Evolutionary conservation across 2,113 vertebrate genomes (phyloP), one percentile per base, ranked within the genome.

Genomic region (Oncorhynchus gorbuscha): DNA sequence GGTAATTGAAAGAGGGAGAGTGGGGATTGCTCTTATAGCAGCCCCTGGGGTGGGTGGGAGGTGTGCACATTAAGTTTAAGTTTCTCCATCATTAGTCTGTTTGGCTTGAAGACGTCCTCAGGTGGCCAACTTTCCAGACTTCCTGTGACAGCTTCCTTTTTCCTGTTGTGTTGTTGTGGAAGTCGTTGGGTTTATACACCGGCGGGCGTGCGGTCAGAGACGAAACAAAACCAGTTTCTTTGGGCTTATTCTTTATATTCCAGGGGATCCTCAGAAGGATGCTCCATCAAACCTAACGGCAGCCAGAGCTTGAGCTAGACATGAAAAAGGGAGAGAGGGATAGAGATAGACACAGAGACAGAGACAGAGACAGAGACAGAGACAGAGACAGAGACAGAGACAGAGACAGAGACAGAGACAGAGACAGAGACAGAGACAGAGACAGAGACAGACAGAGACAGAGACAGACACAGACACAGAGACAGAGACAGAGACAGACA

Each of bases 281-380:
- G 94, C 92, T 89, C 94, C 92, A 8, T 95, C 94, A 90, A 95
- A 95, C 83, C 94, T 95, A 81, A 79, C 58, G 73, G 94, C 93
- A 11, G 94, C 95, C 90, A 95, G 89, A 68, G 94, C 95, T 92
- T 95, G 95, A 93, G 93, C 96, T 97, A 76, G n/a, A 85, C 76
- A 87, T 5, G 6, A 83, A 73, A 83, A 11, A 45, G 39, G 9
- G 39, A 45, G 39, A 45, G 9, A 45, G 39, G 9, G 2, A 45
- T 9, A 45, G 39, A 39, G 35, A 39, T 0, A 39, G 35, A 39
- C 1, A 39, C 8, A 39, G 35, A 35, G 6, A 35, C 32, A 35
- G 35, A 1, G 1, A 35, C 5, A 32, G 30, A 32, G 32, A 32
- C 5, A 32, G 32, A 32, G 32, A 32, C 2, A 35, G 6, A 35